Base-by-base conservation (phyloP, 2,797 vertebrate species). In the Sardinella longiceps region DNA sequence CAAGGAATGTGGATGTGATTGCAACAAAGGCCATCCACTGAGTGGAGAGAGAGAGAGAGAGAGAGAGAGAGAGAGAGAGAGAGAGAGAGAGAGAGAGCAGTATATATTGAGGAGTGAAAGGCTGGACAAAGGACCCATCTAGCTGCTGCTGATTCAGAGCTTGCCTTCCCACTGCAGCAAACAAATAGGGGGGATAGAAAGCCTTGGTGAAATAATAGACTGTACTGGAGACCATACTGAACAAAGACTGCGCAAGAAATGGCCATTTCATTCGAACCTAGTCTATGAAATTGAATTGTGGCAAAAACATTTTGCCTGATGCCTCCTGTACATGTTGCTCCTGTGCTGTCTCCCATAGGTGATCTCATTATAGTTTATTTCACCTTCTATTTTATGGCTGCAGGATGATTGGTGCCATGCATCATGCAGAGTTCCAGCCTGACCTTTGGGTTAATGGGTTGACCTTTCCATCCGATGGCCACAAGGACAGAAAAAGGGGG, bases 401-500 rank as follows among this genome's bases (percentile, higher is more conserved):
- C 56, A 18, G 48, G 53, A 10, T 7, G 53, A 45, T 50, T 25
- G 81, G 51, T 37, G 46, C 83, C 82, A 66, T 56, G 28, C 56
- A 83, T 20, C 77, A 84, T 18, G 81, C 70, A 81, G 80, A 81
- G 23, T 80, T 63, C 30, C 56, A 80, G 48, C 53, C n/a, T 58
- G 43, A 51, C 70, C 70, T 77, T 77, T 77, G 37, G 33, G 48
- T 86, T 74, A 86, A 30, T 50, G 74, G 81, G 43, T 48, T 82
- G 46, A 86, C 70, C 77, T 74, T 87, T 39, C 80, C 70, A 3
- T 87, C 80, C 23, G 56, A 85, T 80, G 77, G 80, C 84, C 37
- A 63, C 33, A 1, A 46, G 80, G 82, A 43, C 51, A 50, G 80
- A 18, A 20, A 18, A 82, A 84, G 83, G 81, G 45, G 23, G 1